Percentiles rank a stretch among this genome's conserved stretches.
Evolutionary conservation across 1,140 invertebrate species (phyloP).

Genomic region (Tribolium madens): DNA sequence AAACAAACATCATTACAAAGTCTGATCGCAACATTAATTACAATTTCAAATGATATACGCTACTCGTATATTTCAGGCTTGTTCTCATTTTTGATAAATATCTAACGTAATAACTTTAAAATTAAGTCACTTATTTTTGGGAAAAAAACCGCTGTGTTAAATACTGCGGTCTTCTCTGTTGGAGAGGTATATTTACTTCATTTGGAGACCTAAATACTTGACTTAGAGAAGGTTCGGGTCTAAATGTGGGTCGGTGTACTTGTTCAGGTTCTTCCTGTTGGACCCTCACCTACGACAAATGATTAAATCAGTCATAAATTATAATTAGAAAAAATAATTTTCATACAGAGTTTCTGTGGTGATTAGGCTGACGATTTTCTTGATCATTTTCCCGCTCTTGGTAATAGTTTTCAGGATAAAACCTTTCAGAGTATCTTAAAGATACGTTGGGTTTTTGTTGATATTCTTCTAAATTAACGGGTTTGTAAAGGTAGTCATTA

Average conservation of each 20-base stretch:
- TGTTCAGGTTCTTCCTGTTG: conserved; percentile 43
- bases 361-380: conserved; percentile 64
- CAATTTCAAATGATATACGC: background rate
- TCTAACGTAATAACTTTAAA: conserved; percentile 12
- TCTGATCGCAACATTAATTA: background rate
- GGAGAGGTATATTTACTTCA: conserved; percentile 86
- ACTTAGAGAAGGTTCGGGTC: conserved; percentile 63
- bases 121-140: background rate
- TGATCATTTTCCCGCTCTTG: conserved; percentile 74
- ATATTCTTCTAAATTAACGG: conserved; percentile 84
- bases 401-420: conserved; percentile 81
- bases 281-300: conserved; percentile 64
- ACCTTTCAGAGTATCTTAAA: conserved; percentile 87
- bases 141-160: conserved; percentile 54
- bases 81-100: conserved; percentile 19
- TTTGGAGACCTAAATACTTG: conserved; percentile 87
- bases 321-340: conserved; percentile 13
- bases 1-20: conserved; percentile 2
- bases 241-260: conserved; percentile 58
- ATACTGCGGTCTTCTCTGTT: conserved; percentile 76
- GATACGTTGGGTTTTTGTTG: conserved; percentile 85
- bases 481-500: conserved; percentile 93
- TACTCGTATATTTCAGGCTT: conserved; percentile 14
- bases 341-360: conserved; percentile 63
- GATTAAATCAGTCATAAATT: conserved; percentile 11